These are phyloP conservation scores for Pristionchus arcanus DNA, from an alignment of 2,888 invertebrate genomes.

Conservation along the genomic window DNA sequence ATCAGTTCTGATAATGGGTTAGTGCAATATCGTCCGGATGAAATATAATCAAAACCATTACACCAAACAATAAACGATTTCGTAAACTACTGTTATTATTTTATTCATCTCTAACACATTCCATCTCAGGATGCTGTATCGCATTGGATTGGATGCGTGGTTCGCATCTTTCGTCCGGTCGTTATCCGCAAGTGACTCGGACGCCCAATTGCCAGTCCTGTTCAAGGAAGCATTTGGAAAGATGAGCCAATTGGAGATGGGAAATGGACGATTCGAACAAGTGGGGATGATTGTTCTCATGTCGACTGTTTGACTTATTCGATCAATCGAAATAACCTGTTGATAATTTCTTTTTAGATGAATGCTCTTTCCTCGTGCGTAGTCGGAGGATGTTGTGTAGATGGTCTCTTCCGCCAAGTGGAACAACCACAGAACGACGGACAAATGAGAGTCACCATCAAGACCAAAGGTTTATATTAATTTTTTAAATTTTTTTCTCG, in stretches of 20 bases:
- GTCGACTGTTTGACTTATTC: neutral
- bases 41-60: too few relatives aligned
- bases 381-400: neutral
- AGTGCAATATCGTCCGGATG: too few relatives aligned
- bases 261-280: constrained; percentile 4
- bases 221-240: neutral
- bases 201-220: neutral
- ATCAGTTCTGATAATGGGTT: constrained; percentile 2
- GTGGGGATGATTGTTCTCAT: neutral
- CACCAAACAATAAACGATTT: too few relatives aligned
- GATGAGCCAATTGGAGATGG: neutral
- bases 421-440: neutral
- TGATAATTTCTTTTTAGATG: neutral
- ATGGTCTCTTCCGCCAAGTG: neutral
- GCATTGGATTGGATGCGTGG: neutral
- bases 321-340: neutral
- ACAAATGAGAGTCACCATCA: neutral
- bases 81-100: too few relatives aligned
- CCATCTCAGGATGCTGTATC: neutral
- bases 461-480: too few relatives aligned
- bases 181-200: neutral
- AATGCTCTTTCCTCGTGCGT: neutral
- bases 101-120: neutral
- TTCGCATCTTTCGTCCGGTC: neutral
- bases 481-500: too few relatives aligned